Percentiles rank a stretch among this genome's conserved stretches.
Conservation (phyloP, 2,797 vertebrate genomes). For the Caiman crocodilus region DNA sequence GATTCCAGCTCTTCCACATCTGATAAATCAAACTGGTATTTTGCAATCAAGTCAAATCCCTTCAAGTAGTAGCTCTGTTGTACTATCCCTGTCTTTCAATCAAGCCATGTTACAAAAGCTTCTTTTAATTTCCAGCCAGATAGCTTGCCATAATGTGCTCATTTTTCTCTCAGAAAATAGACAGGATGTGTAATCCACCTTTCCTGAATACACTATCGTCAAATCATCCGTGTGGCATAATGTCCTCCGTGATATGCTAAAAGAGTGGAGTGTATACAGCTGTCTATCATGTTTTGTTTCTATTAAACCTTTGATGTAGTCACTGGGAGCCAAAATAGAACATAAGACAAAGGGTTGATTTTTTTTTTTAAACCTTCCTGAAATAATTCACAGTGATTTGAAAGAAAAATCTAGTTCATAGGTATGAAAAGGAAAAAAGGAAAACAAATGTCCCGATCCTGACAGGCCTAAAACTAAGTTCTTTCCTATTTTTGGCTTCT, state of each 20-base stretch:
- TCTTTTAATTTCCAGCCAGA: not conserved
- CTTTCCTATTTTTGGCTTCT: not conserved
- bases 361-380: slow-evolving; percentile 15
- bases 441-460: not conserved
- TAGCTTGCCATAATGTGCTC: slow-evolving; percentile 7
- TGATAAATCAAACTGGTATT: not conserved
- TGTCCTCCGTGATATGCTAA: slow-evolving; percentile 5
- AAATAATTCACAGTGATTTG: not conserved
- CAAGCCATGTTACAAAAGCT: slow-evolving; percentile 17
- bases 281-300: slow-evolving; percentile 39
- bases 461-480: not conserved
- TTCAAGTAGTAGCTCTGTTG: not conserved
- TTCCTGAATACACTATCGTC: slow-evolving; percentile 17
- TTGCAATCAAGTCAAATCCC: not conserved
- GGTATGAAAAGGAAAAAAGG: slow-evolving; percentile 6
- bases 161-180: slow-evolving; percentile 25
- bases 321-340: slow-evolving; percentile 39
- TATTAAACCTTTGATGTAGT: slow-evolving; percentile 18
- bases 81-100: not conserved
- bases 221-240: slow-evolving; percentile 26
- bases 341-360: slow-evolving; percentile 3
- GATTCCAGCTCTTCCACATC: not conserved
- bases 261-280: not conserved
- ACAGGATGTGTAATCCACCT: not conserved
- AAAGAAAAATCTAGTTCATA: slow-evolving; percentile 4